Evolutionary conservation across 2,797 vertebrate genomes (phyloP).

Genomic region (Urosaurus nigricauda): DNA sequence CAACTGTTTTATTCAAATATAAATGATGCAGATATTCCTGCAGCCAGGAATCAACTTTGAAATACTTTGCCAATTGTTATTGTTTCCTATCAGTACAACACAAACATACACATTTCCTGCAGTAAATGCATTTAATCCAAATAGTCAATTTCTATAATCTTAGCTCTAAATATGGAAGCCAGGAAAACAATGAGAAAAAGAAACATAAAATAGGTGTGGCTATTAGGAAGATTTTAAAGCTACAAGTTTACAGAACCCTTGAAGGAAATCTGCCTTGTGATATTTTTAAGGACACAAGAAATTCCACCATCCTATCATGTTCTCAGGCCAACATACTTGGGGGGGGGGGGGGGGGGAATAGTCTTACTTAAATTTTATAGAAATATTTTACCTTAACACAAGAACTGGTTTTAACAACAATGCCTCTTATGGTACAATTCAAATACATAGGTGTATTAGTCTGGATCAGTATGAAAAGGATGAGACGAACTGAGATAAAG

Average conservation of each 20-base stretch:
- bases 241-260: background rate
- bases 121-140: slow-evolving; percentile 6
- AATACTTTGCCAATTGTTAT: slow-evolving; percentile 14
- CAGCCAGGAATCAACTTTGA: background rate
- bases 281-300: slow-evolving; percentile 21
- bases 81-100: slow-evolving; percentile 23
- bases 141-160: background rate
- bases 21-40: background rate
- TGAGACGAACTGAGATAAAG: too few relatives aligned
- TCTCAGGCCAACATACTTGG: slow-evolving; percentile 63
- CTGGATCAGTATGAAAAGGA: too few relatives aligned
- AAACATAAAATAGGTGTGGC: slow-evolving; percentile 19
- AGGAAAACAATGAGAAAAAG: slow-evolving; percentile 14
- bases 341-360: slow-evolving; percentile 44
- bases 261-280: slow-evolving; percentile 3
- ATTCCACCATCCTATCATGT: slow-evolving; percentile 41
- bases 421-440: too few relatives aligned
- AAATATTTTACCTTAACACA: slow-evolving; percentile 40
- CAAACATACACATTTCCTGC: background rate
- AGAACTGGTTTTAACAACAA: background rate
- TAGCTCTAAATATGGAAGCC: slow-evolving; percentile 8
- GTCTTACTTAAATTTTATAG: slow-evolving; percentile 53
- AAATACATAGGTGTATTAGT: too few relatives aligned
- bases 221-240: slow-evolving; percentile 24
- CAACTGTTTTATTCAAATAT: background rate